A percentile compares a stretch with the other conserved stretches of the same genome.
phyloP scores from a whole-genome alignment of 2,113 vertebrate species.

The Chinchilla lanigera region DNA sequence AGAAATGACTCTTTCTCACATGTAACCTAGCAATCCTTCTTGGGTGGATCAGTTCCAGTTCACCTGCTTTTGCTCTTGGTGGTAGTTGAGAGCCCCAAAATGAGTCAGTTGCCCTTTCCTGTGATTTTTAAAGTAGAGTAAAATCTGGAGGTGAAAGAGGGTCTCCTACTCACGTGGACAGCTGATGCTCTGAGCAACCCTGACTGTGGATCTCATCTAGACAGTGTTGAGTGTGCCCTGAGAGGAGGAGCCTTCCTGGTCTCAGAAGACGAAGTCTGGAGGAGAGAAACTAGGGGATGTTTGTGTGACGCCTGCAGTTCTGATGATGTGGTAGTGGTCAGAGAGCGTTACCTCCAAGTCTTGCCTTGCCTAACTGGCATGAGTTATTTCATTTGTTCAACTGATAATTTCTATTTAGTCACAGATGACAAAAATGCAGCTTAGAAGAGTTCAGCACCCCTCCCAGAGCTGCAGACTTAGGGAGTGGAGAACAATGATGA shows the following conservation, averaged over 20 bases:
- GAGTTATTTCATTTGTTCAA: no score
- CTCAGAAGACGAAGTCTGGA: not conserved
- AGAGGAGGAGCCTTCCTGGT: not conserved
- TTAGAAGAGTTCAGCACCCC: not conserved
- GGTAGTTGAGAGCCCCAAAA: not conserved
- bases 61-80: rapidly evolving
- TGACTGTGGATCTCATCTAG: not conserved
- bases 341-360: no score
- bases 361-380: rapidly evolving
- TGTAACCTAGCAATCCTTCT: not conserved
- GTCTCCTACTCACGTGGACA: not conserved
- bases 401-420: not conserved
- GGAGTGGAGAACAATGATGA: not conserved
- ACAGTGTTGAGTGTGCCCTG: not conserved
- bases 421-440: not conserved
- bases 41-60: not conserved
- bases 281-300: not conserved
- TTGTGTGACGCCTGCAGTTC: not conserved
- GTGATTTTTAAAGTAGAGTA: not conserved
- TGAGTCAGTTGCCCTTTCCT: not conserved
- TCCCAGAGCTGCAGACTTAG: not conserved
- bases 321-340: rapidly evolving
- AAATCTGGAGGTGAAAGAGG: not conserved
- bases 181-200: not conserved
- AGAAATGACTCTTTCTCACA: not conserved